Base-by-base conservation (phyloP, 2,888 invertebrate genomes). In the Luperina testacea region DNA sequence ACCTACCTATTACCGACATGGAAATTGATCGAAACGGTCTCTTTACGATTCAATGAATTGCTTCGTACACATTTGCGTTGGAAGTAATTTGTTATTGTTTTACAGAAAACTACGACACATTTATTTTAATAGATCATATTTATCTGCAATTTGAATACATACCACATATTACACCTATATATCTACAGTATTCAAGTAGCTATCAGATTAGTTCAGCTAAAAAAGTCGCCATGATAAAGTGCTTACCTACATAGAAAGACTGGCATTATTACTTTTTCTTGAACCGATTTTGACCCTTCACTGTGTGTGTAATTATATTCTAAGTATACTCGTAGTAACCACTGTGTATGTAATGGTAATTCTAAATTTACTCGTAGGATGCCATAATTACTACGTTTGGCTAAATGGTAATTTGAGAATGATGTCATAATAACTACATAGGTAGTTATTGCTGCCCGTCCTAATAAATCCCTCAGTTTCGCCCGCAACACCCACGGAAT, bases 381-480 rank as follows among this genome's bases (percentile, higher is more conserved):
- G 65, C 57, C 38, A 68, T 79, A 84, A 83, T 83, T 73, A 84
- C 71, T 79, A 65, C 17, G 38, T 80, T 80, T 53, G 70, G 51
- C 38, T 67, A 75, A 87, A 80, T 87, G 85, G 59, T 85, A 87
- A 87, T 84, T 75, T 61, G n/a, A 73, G 70, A 75, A 67, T 80
- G 75, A 85, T 75, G 81, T 87, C 85, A 84, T 79, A 84, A 73
- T 78, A 61, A 48, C 68, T 48, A 69, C 75, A 80, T 72, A 76
- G 70, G 63, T 85, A 68, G 76, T 67, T 84, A 76, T 85, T 76
- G 71, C 57, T 76, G 61, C 73, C 82, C 84, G 86, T 84, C 88
- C 73, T 87, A 83, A 84, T 84, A 84, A 84, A 84, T 84, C 84
- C 88, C 73, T 84, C 88, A 81, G 84, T 85, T 84, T 74, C 82